Percentiles rank a stretch among this genome's conserved stretches.
These are phyloP conservation scores for Drosophila parabipectinata DNA, from an alignment of 1,140 invertebrate genomes.

Conservation along the genomic window DNA sequence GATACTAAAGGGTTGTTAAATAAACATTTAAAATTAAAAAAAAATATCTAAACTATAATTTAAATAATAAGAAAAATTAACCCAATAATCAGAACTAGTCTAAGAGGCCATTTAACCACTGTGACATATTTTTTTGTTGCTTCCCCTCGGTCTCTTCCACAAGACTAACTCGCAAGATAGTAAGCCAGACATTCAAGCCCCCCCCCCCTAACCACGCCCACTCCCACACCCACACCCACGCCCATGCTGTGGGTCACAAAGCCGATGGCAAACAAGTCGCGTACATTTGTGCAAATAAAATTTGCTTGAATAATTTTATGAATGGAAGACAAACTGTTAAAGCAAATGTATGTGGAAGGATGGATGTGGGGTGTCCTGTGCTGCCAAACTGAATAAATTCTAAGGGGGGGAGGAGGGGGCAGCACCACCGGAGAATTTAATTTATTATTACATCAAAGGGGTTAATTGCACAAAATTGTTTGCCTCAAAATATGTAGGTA, in stretches of 20 bases:
- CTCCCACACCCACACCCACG: too few species aligned
- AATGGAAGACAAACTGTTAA: conserved; percentile 55
- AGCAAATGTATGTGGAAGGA: conserved; percentile 1
- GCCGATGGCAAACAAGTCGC: conserved; percentile 57
- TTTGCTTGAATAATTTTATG: conserved; percentile 67
- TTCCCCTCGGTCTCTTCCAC: conserved; percentile 13
- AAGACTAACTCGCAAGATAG: conserved; percentile 35
- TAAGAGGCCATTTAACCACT: conserved; percentile 8
- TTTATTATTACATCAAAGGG: conserved; percentile 56
- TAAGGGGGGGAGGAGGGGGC: not conserved
- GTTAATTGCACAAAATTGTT: conserved; percentile 49
- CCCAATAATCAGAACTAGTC: not conserved
- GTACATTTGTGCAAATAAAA: conserved; percentile 65
- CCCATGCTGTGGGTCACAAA: conserved; percentile 32
- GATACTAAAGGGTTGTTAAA: not conserved
- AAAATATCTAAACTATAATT: too few species aligned
- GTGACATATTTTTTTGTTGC: conserved; percentile 15
- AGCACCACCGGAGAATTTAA: conserved; percentile 24
- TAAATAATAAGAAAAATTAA: not conserved
- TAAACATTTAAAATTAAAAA: not conserved
- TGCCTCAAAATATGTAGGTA: not conserved
- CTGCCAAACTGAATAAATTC: not conserved
- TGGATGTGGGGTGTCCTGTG: not conserved
- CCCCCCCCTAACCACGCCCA: too few species aligned
- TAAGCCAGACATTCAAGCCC: conserved; percentile 18